These are phyloP conservation scores for Paratrypauchen microcephalus DNA, from an alignment of 2,797 vertebrate species.

Conservation along the genomic window DNA sequence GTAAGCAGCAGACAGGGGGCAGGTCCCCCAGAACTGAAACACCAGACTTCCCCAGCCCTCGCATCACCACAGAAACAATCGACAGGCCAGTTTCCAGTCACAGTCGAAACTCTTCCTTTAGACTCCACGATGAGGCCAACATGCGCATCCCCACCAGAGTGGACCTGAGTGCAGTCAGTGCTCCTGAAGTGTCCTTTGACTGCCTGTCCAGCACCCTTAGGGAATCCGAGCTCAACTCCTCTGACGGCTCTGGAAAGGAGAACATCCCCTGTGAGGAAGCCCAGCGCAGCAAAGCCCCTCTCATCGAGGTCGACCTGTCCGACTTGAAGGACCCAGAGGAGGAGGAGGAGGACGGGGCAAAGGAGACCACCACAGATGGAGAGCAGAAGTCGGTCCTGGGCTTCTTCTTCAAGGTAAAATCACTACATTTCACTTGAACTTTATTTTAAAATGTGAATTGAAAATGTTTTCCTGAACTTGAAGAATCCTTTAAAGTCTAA, in stretches of 20 bases:
- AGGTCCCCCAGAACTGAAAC: conserved; percentile 75
- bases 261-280: conserved; percentile 76
- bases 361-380: conserved; percentile 59
- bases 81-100: conserved; percentile 72
- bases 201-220: conserved; percentile 54
- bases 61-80: conserved; percentile 44
- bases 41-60: conserved; percentile 41
- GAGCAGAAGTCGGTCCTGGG: conserved; percentile 92
- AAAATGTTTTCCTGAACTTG: background rate
- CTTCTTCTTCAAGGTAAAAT: conserved; percentile 95
- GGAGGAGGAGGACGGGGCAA: conserved; percentile 74
- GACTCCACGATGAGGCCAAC: conserved; percentile 85
- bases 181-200: conserved; percentile 69
- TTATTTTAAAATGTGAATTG: background rate
- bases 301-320: conserved; percentile 94
- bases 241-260: conserved; percentile 74
- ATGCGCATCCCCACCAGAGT: conserved; percentile 75
- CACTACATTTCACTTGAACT: no score
- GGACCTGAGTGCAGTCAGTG: conserved; percentile 50
- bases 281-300: conserved; percentile 80
- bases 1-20: conserved; percentile 74
- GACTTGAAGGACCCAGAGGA: conserved; percentile 82
- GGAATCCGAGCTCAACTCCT: conserved; percentile 68
- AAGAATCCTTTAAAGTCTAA: background rate
- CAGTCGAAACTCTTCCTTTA: conserved; percentile 67